Percentiles rank a stretch among this genome's conserved stretches.
Conservation (phyloP, 1,140 invertebrate genomes). For the Brachionus koreanus region DNA sequence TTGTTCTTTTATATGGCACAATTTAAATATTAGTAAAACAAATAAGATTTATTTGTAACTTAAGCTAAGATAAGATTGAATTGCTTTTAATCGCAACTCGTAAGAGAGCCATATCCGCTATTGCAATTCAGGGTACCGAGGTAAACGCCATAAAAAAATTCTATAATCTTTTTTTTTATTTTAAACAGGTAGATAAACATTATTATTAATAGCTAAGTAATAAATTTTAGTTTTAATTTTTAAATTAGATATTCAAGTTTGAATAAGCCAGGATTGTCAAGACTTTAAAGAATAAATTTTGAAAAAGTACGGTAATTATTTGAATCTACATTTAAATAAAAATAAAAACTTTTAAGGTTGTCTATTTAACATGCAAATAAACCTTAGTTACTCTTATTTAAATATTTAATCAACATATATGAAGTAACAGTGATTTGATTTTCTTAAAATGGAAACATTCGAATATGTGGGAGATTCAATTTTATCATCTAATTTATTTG, state of each 20-base stretch:
- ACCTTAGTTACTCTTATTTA: neutral
- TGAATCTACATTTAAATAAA: neutral
- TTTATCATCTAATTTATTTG: neutral
- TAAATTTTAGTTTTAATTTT: conserved; percentile 9
- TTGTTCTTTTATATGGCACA: neutral
- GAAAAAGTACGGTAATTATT: neutral
- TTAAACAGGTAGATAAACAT: conserved; percentile 36
- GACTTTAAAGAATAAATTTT: neutral
- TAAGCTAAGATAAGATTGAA: conserved; percentile 20
- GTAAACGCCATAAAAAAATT: neutral
- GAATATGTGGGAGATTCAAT: neutral
- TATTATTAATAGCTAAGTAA: conserved; percentile 14
- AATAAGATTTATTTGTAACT: neutral
- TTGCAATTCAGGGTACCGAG: neutral
- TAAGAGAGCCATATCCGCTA: neutral
- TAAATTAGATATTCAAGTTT: neutral
- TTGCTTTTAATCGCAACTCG: neutral
- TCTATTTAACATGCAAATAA: conserved; percentile 9
- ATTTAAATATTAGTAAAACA: conserved; percentile 21
- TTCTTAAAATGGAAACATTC: neutral
- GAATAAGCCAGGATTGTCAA: neutral
- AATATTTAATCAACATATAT: neutral
- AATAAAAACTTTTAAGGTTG: neutral
- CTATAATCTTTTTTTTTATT: neutral
- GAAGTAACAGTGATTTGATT: neutral